Base-by-base conservation (phyloP, 2,888 invertebrate species). In the Erynnis tages region DNA sequence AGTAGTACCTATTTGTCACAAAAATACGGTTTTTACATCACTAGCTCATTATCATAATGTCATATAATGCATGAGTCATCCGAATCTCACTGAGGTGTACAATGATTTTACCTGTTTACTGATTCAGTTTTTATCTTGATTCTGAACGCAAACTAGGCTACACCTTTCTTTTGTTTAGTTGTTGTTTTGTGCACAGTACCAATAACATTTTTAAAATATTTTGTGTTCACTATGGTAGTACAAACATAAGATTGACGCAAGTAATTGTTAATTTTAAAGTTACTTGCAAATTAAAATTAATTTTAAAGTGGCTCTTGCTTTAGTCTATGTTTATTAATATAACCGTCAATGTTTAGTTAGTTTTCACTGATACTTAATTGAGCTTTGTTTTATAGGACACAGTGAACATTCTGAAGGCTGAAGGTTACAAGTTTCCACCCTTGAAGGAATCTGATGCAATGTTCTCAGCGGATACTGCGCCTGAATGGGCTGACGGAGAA, bases 371-470 rank as follows among this genome's bases (percentile, higher is more conserved):
- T 23, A 8, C 21, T 21, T 25, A 14, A 11, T 21, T 7, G 16
- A 30, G 35, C 21, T 43, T 17, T 41, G 40, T 52, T 38, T 72
- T 65, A 56, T 80, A 97, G 94, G 99, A 99, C 78, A 96, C 96
- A 1, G 95, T 98, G 85, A 96, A 95, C 71, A 93, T 97, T 63
- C 92, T 99, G 91, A 99, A 98, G 87, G 93, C 96, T 35, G 98
- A 98, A 90, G 98, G 98, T 25, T 95, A 93, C 79, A 94, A 94
- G 63, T 98, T 99, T 76, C 98, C 98, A 0, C 91, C 92, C 27
- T 82, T 98, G 47, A 96, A 96, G 73, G 99, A 99, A 85, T 96
- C 98, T 53, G 99, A 99, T 85, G 99, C 99, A 29, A 99, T 99
- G 99, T 99, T 99, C 82, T 94, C 94, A 52, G 97, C 99, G 2